phyloP scores from a whole-genome alignment of 2,888 invertebrate genomes.

The Mystacides longicornis region DNA sequence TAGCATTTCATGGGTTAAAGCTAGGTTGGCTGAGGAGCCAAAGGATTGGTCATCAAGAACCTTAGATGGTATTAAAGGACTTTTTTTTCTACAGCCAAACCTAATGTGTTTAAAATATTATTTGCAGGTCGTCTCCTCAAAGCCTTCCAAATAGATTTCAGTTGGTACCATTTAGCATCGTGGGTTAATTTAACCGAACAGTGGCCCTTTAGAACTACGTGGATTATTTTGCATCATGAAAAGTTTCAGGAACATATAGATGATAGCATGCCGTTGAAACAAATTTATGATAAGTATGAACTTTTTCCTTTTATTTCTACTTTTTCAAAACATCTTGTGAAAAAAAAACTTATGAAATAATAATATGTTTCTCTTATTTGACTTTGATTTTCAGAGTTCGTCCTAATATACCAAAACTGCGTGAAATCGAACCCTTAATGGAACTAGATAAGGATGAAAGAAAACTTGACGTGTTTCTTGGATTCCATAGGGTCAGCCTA shows the following conservation, averaged over 20 bases:
- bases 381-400: constrained; percentile 55
- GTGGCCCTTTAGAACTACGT: constrained; percentile 96
- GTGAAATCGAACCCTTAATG: constrained; percentile 81
- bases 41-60: neutral
- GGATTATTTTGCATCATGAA: constrained; percentile 94
- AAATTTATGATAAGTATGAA: constrained; percentile 82
- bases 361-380: neutral
- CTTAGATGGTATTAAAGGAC: too few species aligned
- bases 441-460: constrained; percentile 92
- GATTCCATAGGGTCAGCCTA: constrained; percentile 79
- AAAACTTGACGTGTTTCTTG: constrained; percentile 88
- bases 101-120: too few species aligned
- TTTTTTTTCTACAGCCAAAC: too few species aligned
- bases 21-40: too few species aligned
- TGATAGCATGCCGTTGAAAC: constrained; percentile 77
- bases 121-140: constrained; percentile 84
- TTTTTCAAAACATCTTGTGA: too few species aligned
- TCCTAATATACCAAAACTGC: constrained; percentile 71
- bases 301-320: neutral
- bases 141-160: constrained; percentile 98
- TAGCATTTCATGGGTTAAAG: too few species aligned
- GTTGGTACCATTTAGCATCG: constrained; percentile 95
- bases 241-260: constrained; percentile 81
- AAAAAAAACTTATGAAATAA: neutral
- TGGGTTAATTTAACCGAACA: constrained; percentile 99